Conservation (phyloP, 2,113 vertebrate genomes). For the Aplodontia rufa region DNA sequence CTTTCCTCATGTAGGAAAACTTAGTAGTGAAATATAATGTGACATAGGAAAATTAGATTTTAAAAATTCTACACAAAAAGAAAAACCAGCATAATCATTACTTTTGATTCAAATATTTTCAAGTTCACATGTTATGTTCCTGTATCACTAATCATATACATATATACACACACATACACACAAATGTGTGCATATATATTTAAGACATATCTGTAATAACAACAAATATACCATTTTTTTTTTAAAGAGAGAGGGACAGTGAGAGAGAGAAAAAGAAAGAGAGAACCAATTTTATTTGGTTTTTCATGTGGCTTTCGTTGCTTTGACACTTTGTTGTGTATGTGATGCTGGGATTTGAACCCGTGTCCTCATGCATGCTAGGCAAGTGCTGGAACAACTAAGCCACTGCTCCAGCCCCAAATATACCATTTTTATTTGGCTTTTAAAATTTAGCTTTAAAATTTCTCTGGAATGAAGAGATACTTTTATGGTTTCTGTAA, state of each 20-base stretch:
- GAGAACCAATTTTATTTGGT: no score
- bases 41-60: neutral
- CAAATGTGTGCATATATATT: neutral
- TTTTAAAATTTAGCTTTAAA: slow-evolving; percentile 11
- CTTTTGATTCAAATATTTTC: slow-evolving; percentile 27
- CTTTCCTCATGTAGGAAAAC: neutral
- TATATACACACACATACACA: neutral
- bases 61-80: neutral
- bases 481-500: slow-evolving; percentile 13
- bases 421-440: neutral
- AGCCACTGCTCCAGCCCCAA: no score
- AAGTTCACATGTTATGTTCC: neutral
- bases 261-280: no score
- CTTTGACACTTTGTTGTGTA: no score
- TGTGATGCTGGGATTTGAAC: no score
- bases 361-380: no score
- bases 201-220: slow-evolving; percentile 24
- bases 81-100: neutral
- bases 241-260: no score
- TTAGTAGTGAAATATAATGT: slow-evolving; percentile 22
- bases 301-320: no score
- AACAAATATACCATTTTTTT: neutral
- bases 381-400: no score
- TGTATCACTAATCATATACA: neutral
- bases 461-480: slow-evolving; percentile 16